Percentiles rank a stretch among this genome's conserved stretches.
phyloP scores from a whole-genome alignment of 2,797 vertebrate species.

The Cynopterus sphinx region DNA sequence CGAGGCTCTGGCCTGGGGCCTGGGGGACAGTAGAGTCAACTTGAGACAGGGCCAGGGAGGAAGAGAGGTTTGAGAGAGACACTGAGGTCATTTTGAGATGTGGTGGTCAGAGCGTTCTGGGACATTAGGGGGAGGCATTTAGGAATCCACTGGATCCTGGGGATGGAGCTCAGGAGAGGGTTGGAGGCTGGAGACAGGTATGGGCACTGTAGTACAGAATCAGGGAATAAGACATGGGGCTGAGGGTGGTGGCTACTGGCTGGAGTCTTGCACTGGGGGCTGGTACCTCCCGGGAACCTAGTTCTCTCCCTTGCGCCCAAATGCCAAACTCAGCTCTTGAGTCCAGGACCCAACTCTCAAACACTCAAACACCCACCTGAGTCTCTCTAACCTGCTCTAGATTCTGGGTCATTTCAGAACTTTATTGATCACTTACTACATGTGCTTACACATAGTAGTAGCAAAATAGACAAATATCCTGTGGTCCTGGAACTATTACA shows the following conservation, averaged over 20 bases:
- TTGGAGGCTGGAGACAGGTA: neutral
- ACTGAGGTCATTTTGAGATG: neutral
- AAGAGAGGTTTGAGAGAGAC: neutral
- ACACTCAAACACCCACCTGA: too few species aligned
- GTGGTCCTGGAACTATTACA: neutral
- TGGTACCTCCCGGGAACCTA: too few species aligned
- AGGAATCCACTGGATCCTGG: neutral
- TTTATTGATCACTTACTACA: neutral
- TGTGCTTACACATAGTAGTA: neutral
- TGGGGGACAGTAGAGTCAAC: too few species aligned
- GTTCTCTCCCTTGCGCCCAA: neutral
- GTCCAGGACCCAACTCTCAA: neutral
- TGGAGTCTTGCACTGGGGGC: neutral
- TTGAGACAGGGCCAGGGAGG: neutral
- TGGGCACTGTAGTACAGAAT: neutral
- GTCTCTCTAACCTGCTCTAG: neutral
- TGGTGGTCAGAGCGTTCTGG: neutral
- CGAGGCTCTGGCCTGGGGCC: neutral
- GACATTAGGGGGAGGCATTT: neutral
- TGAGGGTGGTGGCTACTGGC: fast-evolving
- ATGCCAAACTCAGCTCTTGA: neutral
- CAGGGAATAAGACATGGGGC: neutral
- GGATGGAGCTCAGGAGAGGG: neutral
- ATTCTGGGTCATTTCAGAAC: neutral
- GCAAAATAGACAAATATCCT: neutral